Base-by-base conservation (phyloP, 1,140 invertebrate genomes). In the Pseudoatta argentina region DNA sequence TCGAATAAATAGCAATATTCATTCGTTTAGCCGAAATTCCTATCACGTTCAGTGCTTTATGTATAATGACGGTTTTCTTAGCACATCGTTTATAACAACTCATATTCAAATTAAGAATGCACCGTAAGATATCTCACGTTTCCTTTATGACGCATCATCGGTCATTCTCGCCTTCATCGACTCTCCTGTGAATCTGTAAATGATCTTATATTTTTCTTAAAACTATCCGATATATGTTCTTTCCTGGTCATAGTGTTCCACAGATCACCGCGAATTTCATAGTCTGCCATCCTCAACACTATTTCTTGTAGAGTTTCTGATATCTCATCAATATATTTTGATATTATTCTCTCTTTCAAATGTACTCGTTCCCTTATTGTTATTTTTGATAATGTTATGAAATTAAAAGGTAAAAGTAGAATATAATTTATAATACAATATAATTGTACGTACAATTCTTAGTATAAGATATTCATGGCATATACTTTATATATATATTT, bases 41-140 rank as follows among this genome's bases (percentile, higher is more conserved):
- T 34, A 6, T 7, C 61, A 55, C 77, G 77, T 67, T 53, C 48
- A 27, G 4, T 34, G n/a, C 48, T 81, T 55, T 81, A 57, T 57
- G 48, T 69, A 44, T 44, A 57, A 79, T 39, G 10, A 30, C 63
- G 48, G 30, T 69, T 79, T 79, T 79, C 77, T 55, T 55, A 79
- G n/a, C 77, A 67, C n/a, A 63, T 53, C 77, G 21, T 79, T 79
- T 79, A 69, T 79, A 79, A 79, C 66, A n/a, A 27, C 48, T 44
- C 30, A 30, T 34, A 21, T 30, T 24, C 77, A 24, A 81, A 69
- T 81, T 64, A 53, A 30, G 34, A 48, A 51, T 81, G 64, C 77
- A 16, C 59, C 44, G 12, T 81, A 69, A 69, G 21, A 39, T 69
- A 71, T 24, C 64, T 34, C 77, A 55, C 77, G 77, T 55, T 81